phyloP scores from a whole-genome alignment of 2,113 vertebrate species.

The Neolamprologus brichardi region DNA sequence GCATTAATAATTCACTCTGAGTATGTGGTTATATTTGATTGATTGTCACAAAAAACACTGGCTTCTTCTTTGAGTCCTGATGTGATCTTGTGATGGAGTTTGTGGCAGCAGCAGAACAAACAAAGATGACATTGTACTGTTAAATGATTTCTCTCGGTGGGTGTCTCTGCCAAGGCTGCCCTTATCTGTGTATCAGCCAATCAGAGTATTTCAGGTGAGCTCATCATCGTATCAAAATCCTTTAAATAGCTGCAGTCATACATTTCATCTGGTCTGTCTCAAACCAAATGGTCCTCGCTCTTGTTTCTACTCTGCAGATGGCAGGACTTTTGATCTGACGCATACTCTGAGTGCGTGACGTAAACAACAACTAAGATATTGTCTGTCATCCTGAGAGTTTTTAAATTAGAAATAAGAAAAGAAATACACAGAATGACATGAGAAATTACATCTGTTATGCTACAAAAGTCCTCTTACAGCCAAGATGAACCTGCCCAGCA shows the following conservation, averaged over 20 bases:
- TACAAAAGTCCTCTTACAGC: neutral
- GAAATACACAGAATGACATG: neutral
- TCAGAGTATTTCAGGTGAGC: neutral
- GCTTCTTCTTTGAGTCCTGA: neutral
- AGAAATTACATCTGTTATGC: neutral
- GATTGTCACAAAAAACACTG: neutral
- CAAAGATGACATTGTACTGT: neutral
- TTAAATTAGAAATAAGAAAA: neutral
- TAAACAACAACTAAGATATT: neutral
- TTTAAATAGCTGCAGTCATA: neutral
- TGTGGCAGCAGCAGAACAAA: neutral
- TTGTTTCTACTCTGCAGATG: neutral
- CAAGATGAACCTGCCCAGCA: neutral
- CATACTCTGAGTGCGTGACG: accelerated
- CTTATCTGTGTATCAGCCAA: neutral
- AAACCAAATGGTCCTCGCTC: neutral
- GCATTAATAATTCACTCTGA: accelerated
- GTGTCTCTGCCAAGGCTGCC: neutral
- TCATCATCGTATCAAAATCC: neutral
- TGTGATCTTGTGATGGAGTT: neutral
- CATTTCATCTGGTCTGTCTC: neutral
- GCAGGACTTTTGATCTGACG: neutral
- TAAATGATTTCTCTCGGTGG: neutral
- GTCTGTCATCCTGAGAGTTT: neutral
- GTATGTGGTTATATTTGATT: neutral